phyloP scores from a whole-genome alignment of 2,113 vertebrate species.

The Zingel zingel region DNA sequence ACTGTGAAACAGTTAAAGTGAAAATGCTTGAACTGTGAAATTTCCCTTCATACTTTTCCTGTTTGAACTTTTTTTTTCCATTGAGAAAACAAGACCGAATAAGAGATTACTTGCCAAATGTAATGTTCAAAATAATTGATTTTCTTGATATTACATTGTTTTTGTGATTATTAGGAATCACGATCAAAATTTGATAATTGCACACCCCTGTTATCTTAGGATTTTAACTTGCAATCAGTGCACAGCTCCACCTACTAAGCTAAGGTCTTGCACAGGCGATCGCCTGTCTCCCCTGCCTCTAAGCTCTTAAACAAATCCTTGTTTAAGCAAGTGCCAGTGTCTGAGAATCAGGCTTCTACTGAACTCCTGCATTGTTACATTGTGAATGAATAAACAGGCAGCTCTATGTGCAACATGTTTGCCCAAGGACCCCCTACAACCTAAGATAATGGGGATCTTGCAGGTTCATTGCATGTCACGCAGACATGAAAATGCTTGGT shows the following conservation, averaged over 20 bases:
- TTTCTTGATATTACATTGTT: no score
- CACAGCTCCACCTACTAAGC: not conserved
- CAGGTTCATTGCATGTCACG: not conserved
- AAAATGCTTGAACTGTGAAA: no score
- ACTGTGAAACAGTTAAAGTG: no score
- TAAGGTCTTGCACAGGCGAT: not conserved
- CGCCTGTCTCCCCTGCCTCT: not conserved
- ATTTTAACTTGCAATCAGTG: not conserved
- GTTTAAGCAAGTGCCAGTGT: not conserved
- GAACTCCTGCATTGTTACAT: not conserved
- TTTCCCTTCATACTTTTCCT: no score
- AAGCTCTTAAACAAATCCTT: not conserved
- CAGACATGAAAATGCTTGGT: not conserved
- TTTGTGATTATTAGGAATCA: no score
- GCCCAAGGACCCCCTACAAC: not conserved
- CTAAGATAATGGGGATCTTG: not conserved
- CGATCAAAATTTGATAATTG: no score
- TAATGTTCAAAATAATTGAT: no score
- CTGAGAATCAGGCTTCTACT: not conserved
- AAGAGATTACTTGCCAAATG: no score
- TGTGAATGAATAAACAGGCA: not conserved
- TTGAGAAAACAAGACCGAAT: no score
- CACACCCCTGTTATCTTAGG: not conserved
- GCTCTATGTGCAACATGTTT: not conserved
- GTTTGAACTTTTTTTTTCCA: no score